phyloP scores from a whole-genome alignment of 2,888 invertebrate species.

The Kuschelorhynchus macadamiae region DNA sequence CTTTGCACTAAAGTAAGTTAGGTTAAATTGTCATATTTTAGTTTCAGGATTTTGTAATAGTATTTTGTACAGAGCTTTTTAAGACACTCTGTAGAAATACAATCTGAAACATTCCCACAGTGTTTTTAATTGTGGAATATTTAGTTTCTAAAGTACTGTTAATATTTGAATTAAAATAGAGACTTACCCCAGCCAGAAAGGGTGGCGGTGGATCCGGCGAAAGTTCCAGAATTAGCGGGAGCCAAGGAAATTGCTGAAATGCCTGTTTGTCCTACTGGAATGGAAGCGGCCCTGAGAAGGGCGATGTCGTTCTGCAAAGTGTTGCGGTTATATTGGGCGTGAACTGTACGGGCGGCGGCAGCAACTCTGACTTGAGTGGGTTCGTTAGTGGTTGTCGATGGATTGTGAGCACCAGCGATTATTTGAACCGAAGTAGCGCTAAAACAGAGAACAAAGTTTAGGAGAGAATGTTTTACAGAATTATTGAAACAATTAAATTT shows the following conservation, averaged over 20 bases:
- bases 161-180: no score
- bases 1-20: no score
- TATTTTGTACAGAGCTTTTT: no score
- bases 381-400: constrained; percentile 17
- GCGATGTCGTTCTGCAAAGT: constrained; percentile 29
- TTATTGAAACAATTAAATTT: no score
- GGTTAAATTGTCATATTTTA: no score
- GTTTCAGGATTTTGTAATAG: no score
- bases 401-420: constrained; percentile 21
- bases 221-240: constrained; percentile 51
- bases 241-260: neutral
- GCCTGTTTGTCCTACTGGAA: neutral
- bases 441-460: neutral
- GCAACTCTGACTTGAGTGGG: neutral
- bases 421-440: neutral
- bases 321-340: constrained; percentile 8
- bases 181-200: constrained; percentile 69
- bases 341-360: constrained; percentile 5
- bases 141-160: no score
- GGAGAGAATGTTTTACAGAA: neutral
- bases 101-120: no score
- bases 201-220: constrained; percentile 63
- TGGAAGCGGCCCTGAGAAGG: neutral
- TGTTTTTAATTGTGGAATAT: no score
- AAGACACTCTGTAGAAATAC: no score